Percentiles rank a stretch among this genome's conserved stretches.
These are phyloP conservation scores for Dicyrtoma fusca DNA, from an alignment of 2,888 invertebrate genomes.

Conservation along the genomic window DNA sequence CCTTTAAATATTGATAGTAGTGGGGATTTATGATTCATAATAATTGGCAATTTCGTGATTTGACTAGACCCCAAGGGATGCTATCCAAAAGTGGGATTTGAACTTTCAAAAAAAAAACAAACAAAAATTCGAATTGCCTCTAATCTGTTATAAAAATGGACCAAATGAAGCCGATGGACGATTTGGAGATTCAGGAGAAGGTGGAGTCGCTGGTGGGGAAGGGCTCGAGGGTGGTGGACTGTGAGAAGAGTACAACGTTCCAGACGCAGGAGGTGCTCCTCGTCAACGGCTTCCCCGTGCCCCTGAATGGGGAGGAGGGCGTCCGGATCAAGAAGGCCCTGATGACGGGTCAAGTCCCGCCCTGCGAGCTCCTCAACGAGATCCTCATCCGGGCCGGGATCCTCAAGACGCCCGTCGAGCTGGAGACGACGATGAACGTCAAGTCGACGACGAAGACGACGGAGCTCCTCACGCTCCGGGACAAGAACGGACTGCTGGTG, in stretches of 20 bases:
- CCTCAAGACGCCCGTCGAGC: conserved; percentile 68
- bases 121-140: no score
- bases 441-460: conserved; percentile 72
- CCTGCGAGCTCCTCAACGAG: conserved; percentile 72
- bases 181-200: conserved; percentile 73
- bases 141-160: conserved; percentile 44
- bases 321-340: conserved; percentile 71
- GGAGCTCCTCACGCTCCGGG: conserved; percentile 71
- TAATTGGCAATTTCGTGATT: no score
- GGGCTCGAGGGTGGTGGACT: conserved; percentile 72
- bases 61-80: no score
- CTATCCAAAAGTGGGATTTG: no score
- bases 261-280: conserved; percentile 72
- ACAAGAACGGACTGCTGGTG: conserved; percentile 68
- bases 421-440: conserved; percentile 73
- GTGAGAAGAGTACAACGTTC: conserved; percentile 72
- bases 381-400: conserved; percentile 69
- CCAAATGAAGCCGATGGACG: conserved; percentile 64
- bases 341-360: conserved; percentile 65
- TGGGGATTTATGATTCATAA: no score
- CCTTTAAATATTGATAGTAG: no score
- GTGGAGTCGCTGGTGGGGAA: conserved; percentile 75
- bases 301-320: conserved; percentile 70
- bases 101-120: no score
- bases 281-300: conserved; percentile 72